phyloP scores from a whole-genome alignment of 2,888 invertebrate species.

The Galerucella pusilla region DNA sequence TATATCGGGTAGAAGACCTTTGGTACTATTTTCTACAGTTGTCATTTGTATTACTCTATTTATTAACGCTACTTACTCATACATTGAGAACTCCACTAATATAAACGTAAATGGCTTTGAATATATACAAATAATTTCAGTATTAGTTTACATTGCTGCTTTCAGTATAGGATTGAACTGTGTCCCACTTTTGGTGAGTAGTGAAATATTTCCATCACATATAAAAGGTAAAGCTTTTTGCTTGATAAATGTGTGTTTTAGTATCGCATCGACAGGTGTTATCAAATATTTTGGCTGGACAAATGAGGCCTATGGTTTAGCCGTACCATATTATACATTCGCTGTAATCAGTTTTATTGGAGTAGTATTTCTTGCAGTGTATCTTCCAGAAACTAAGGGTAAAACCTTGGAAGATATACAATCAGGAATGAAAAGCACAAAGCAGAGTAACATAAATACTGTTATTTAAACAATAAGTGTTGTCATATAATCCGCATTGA shows the following conservation, averaged over 20 bases:
- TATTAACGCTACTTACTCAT: slow-evolving; percentile 62
- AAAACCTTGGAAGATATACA: slow-evolving; percentile 68
- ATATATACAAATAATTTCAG: slow-evolving; percentile 51
- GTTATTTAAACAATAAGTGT: neutral
- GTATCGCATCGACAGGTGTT: slow-evolving; percentile 12
- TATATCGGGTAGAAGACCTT: slow-evolving; percentile 70
- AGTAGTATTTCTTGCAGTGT: slow-evolving; percentile 72
- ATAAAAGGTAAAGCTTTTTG: slow-evolving; percentile 70
- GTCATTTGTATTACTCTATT: slow-evolving; percentile 65
- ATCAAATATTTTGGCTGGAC: slow-evolving; percentile 34
- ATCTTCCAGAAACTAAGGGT: slow-evolving; percentile 78
- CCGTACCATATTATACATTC: slow-evolving; percentile 77
- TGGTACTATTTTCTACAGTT: slow-evolving; percentile 69
- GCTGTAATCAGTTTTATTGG: slow-evolving; percentile 70
- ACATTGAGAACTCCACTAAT: slow-evolving; percentile 56
- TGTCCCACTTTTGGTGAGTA: slow-evolving; percentile 77
- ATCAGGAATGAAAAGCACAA: slow-evolving; percentile 16
- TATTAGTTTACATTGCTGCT: slow-evolving; percentile 52
- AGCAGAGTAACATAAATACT: neutral
- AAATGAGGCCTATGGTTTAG: slow-evolving; percentile 65
- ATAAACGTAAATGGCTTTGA: slow-evolving; percentile 51
- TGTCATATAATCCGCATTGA: too few relatives aligned
- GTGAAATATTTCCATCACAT: slow-evolving; percentile 75
- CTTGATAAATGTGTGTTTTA: slow-evolving; percentile 28
- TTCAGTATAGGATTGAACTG: slow-evolving; percentile 78